Evolutionary conservation across 1,140 invertebrate species (phyloP).

Genomic region (Zelostemma sp.): DNA sequence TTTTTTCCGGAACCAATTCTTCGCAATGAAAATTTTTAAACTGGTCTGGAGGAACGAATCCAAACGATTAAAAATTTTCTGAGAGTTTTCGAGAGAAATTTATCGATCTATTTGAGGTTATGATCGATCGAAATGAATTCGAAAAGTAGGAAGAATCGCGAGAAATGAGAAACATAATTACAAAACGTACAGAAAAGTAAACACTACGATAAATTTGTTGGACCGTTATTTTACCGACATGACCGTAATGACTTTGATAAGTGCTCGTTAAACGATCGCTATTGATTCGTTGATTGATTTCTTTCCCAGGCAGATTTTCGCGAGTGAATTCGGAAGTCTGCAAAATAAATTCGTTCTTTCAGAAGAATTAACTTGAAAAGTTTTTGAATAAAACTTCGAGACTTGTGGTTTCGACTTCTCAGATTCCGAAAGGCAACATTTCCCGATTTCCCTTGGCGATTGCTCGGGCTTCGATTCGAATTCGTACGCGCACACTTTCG

Average conservation of each 20-base stretch:
- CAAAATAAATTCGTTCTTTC: too few species aligned
- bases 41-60: too few species aligned
- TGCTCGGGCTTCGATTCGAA: not conserved
- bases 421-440: not conserved
- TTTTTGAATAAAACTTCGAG: too few species aligned
- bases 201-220: too few species aligned
- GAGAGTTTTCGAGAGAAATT: not conserved
- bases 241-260: conserved; percentile 73
- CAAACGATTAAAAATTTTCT: too few species aligned
- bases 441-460: not conserved
- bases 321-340: not conserved
- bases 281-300: conserved; percentile 71
- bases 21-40: too few species aligned
- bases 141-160: too few species aligned
- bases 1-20: too few species aligned
- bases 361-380: too few species aligned
- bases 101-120: not conserved
- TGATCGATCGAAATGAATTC: too few species aligned
- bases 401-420: not conserved
- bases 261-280: conserved; percentile 72
- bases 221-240: conserved; percentile 42
- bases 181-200: not conserved
- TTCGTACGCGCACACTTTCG: not conserved
- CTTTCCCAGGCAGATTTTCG: conserved; percentile 68
- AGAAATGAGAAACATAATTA: not conserved